These are phyloP conservation scores for Zoanthus gigantus DNA, from an alignment of 92 coral and sea anemone species.

Conservation along the genomic window DNA sequence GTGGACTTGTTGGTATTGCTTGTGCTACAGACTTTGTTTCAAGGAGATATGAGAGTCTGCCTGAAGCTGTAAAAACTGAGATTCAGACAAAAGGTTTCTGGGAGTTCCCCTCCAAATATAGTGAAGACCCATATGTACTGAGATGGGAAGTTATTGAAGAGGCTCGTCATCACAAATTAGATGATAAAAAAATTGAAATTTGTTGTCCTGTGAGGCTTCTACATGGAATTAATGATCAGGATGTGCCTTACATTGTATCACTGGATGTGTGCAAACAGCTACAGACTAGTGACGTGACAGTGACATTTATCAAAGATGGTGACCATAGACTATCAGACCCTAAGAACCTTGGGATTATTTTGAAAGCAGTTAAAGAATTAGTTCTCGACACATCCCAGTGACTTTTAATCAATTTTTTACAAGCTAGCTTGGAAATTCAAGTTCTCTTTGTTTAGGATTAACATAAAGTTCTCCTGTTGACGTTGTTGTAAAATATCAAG, in stretches of 20 bases:
- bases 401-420: neutral
- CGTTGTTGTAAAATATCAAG: too few relatives aligned
- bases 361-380: constrained; percentile 66
- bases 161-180: constrained; percentile 60
- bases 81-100: constrained; percentile 70
- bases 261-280: constrained; percentile 67
- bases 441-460: too few relatives aligned
- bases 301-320: constrained; percentile 78
- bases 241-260: constrained; percentile 80
- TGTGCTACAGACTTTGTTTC: constrained; percentile 78
- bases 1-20: constrained; percentile 85
- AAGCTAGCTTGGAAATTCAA: too few relatives aligned
- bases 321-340: constrained; percentile 79
- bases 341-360: constrained; percentile 56
- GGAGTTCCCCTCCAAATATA: constrained; percentile 72
- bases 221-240: constrained; percentile 83
- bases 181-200: constrained; percentile 43
- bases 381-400: constrained; percentile 47
- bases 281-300: constrained; percentile 68
- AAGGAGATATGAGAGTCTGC: constrained; percentile 68
- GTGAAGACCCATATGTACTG: constrained; percentile 72
- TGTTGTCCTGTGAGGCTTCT: constrained; percentile 81
- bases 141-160: constrained; percentile 73
- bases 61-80: constrained; percentile 66
- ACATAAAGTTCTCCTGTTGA: too few relatives aligned